phyloP scores from a whole-genome alignment of 2,797 vertebrate species.

The Gymnocypris eckloni region DNA sequence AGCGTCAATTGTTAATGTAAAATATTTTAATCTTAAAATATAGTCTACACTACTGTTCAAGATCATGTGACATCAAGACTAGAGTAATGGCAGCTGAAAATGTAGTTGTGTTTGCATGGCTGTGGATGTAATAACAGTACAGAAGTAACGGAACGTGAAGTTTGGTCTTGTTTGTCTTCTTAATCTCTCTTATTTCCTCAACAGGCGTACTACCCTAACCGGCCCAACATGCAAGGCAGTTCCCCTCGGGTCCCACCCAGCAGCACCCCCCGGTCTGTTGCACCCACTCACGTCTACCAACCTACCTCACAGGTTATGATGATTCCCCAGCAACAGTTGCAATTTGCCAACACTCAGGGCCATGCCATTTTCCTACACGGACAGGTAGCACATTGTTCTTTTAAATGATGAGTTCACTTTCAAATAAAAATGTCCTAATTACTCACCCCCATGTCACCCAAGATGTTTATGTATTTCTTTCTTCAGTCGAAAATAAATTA shows the following conservation, averaged over 20 bases:
- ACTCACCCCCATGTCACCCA: too few species aligned
- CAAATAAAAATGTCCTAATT: too few species aligned
- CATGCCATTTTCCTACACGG: constrained; percentile 84
- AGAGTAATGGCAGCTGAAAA: not conserved
- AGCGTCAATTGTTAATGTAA: not conserved
- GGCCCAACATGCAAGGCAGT: constrained; percentile 88
- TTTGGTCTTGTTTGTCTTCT: not conserved
- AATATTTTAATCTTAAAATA: not conserved
- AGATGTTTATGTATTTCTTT: too few species aligned
- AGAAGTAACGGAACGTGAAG: not conserved
- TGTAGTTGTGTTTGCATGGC: not conserved
- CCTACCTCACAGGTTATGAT: constrained; percentile 96
- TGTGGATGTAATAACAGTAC: not conserved
- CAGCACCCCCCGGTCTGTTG: constrained; percentile 87
- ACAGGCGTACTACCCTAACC: constrained; percentile 91
- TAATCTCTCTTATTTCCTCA: constrained; percentile 32
- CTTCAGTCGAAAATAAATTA: too few species aligned
- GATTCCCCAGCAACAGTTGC: constrained; percentile 93
- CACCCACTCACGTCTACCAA: constrained; percentile 90
- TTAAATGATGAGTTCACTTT: too few species aligned
- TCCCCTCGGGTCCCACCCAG: constrained; percentile 87
- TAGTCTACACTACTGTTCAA: not conserved
- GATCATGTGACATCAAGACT: not conserved
- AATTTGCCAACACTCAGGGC: constrained; percentile 90
- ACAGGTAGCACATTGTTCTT: constrained; percentile 80